Evolutionary conservation across 2,113 vertebrate genomes (phyloP), one percentile per base, ranked within the genome.

Genomic region (Camelus bactrianus): DNA sequence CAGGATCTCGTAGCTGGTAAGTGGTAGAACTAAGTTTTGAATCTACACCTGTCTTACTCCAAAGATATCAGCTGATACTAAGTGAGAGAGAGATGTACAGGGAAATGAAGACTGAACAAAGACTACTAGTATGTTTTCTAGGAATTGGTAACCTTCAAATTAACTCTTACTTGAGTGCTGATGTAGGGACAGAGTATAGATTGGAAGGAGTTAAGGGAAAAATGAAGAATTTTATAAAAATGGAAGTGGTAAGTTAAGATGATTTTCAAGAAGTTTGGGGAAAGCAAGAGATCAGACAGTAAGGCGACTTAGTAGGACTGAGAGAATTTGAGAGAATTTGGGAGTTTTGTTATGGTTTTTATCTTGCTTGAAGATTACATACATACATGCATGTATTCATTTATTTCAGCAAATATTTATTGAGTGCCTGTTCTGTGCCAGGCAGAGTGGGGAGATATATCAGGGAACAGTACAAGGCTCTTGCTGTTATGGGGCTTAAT

Each of bases 341-440:
- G 48, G 26, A 82, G 26, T 82, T 89, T 96, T 76, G 14, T 84
- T 62, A 65, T 24, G 15, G 20, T 86, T 90, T 96, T 92, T 80
- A 84, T 94, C 48, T 89, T 92, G 24, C 84, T 85, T 92, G 85
- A 92, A 35, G 24, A 90, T 83, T 84, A 64, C 46, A 54, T 89
- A 5, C 35, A 17, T 87, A 24, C 46, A 35, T 77, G 19, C 22
- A 30, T 91, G 6, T 38, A 38, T 86, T 42, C 13, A 92, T 72
- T 85, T 85, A 75, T 93, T 77, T 73, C 38, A 80, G 35, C 67
- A 79, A 64, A 9, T 94, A 62, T 67, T 72, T 87, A 35, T 72
- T 92, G 77, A 92, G 58, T 85, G 22, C 32, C 52, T 95, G 2
- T 77, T 92, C 17, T 46, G 6, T 79, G 42, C 35, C 11, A 83